These are phyloP conservation scores for Paedocypris micromegethes DNA, from an alignment of 2,797 vertebrate genomes.

Conservation along the genomic window DNA sequence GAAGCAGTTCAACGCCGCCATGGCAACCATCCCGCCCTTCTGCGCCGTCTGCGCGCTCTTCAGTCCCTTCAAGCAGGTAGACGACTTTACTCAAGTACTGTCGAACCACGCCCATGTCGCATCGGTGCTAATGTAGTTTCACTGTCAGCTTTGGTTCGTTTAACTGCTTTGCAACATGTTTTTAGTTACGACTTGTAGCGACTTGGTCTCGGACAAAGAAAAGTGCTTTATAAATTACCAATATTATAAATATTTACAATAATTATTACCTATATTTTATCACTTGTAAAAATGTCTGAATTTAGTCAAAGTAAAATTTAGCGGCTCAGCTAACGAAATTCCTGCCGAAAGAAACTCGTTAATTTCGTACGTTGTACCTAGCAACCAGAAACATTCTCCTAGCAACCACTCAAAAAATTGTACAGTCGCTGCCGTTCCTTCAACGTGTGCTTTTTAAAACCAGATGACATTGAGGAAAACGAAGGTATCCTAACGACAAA, in stretches of 20 bases:
- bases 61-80: slow-evolving; percentile 86
- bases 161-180: too few relatives aligned
- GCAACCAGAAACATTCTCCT: not conserved
- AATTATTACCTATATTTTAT: too few relatives aligned
- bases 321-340: too few relatives aligned
- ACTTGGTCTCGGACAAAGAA: too few relatives aligned
- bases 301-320: too few relatives aligned
- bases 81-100: not conserved
- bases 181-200: too few relatives aligned
- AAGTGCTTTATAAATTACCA: too few relatives aligned
- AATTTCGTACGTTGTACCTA: not conserved
- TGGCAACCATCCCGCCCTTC: slow-evolving; percentile 79
- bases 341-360: not conserved
- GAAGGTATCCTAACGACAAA: slow-evolving; percentile 42
- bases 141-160: too few relatives aligned
- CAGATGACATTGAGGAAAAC: slow-evolving; percentile 17
- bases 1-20: slow-evolving; percentile 82
- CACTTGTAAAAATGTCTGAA: too few relatives aligned
- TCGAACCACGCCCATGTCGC: not conserved
- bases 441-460: not conserved
- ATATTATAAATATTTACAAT: too few relatives aligned
- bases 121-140: not conserved
- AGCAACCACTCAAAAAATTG: not conserved
- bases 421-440: not conserved
- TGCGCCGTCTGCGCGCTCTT: slow-evolving; percentile 92